These are phyloP conservation scores for Kradibia gibbosae DNA, from an alignment of 1,140 invertebrate species.

Conservation along the genomic window DNA sequence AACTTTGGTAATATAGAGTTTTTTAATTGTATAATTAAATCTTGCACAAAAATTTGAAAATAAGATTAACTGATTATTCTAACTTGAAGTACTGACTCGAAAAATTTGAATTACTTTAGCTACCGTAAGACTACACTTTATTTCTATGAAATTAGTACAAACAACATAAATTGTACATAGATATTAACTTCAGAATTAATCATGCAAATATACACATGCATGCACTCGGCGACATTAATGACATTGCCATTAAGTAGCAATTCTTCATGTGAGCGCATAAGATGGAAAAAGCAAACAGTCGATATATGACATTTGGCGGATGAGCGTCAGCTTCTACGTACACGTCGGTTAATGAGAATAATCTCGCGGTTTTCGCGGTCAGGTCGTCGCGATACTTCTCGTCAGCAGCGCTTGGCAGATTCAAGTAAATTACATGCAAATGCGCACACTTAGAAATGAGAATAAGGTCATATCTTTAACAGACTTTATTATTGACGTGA, in stretches of 20 bases:
- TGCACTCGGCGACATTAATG: conserved; percentile 22
- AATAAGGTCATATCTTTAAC: conserved; percentile 59
- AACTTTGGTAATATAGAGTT: no score
- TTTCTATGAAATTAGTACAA: background rate
- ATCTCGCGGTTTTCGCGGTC: conserved; percentile 55
- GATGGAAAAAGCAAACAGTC: conserved; percentile 28
- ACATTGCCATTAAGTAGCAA: conserved; percentile 8
- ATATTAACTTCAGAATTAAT: background rate
- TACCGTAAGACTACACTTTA: background rate
- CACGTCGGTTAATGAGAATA: conserved; percentile 43
- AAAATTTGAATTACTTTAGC: background rate
- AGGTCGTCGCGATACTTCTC: conserved; percentile 46
- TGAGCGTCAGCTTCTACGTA: background rate
- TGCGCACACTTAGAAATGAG: conserved; percentile 51
- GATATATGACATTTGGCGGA: conserved; percentile 17
- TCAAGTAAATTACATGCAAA: conserved; percentile 63
- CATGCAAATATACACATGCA: background rate
- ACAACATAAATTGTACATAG: background rate
- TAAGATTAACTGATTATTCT: background rate
- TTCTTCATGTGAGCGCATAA: background rate
- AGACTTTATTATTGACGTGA: conserved; percentile 51
- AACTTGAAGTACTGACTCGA: background rate
- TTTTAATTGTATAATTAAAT: no score
- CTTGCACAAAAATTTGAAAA: background rate
- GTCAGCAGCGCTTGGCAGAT: conserved; percentile 27